Base-by-base conservation (phyloP, 2,888 invertebrate species). In the Panzeria rudis region DNA sequence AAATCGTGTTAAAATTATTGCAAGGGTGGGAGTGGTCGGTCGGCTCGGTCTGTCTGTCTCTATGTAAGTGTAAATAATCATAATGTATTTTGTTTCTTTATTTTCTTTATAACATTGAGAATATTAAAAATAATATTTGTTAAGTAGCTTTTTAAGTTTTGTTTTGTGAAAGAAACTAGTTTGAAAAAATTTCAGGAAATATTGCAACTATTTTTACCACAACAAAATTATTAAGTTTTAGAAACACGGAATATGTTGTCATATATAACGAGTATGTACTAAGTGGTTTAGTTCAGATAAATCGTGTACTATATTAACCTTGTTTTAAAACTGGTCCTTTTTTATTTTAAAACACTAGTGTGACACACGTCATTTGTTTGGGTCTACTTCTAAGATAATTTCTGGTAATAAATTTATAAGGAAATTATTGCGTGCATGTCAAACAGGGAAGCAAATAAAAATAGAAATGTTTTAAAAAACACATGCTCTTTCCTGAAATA, bases 101-200 rank as follows among this genome's bases (percentile, higher is more conserved):
- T 41, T 77, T 68, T 59, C 38, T 32, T 68, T 35, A 17, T 59
- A 68, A 59, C 68, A 68, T 59, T 59, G 38, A 69, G 50, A 61
- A 61, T 69, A 50, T 69, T 68, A 29, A 29, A 29, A 29, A 15
- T 50, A 38, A 47, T 68, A 69, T 69, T 23, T 61, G 35, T 35
- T 56, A 44, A 61, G 50, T 61, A 6, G 41, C 29, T n/a, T 35
- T 17, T 4, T 35, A 35, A 4, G 3, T 6, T 29, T 17, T 66
- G 32, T 23, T 68, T 20, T 13, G 1, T 38, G 13, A 71, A 38
- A 44, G 50, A 64, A 73, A 80, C 72, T 29, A 38, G 80, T 80
- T 80, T 66, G 17, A 15, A 32, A 2, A 69, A 17, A 41, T 72
- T 79, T 79, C 84, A 80, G 84, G 84, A 80, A 84, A 73, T 81